These are phyloP conservation scores for Jaculus jaculus DNA, from an alignment of 2,113 vertebrate genomes.

Conservation along the genomic window DNA sequence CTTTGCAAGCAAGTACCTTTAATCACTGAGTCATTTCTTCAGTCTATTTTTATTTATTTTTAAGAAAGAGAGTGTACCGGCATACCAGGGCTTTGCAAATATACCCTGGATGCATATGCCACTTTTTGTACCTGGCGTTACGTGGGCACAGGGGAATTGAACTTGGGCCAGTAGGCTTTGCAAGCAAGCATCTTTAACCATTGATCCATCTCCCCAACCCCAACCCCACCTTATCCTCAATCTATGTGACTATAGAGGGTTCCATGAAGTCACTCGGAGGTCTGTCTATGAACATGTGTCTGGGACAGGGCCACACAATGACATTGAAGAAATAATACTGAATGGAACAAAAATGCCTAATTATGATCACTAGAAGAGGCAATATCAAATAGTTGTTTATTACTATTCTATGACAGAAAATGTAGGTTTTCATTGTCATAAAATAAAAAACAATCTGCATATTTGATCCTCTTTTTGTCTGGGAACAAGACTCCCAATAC, in stretches of 20 bases:
- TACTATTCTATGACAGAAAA: neutral
- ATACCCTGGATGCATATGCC: no score
- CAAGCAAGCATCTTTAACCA: no score
- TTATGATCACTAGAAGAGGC: neutral
- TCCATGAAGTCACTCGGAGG: neutral
- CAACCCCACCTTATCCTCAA: neutral
- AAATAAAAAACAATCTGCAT: constrained; percentile 35
- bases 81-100: no score
- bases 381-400: neutral
- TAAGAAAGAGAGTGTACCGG: no score
- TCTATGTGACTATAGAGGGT: neutral
- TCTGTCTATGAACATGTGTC: neutral
- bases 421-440: neutral
- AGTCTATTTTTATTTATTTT: no score
- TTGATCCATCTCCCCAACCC: no score
- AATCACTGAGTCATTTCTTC: no score
- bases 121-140: no score
- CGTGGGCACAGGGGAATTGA: no score
- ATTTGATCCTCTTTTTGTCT: neutral
- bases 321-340: neutral
- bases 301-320: neutral
- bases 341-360: neutral
- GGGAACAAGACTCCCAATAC: constrained; percentile 36
- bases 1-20: no score
- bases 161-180: no score